Percentiles rank a stretch among this genome's conserved stretches.
Evolutionary conservation across 2,888 invertebrate genomes (phyloP).

Genomic region (Smittia aterrima): DNA sequence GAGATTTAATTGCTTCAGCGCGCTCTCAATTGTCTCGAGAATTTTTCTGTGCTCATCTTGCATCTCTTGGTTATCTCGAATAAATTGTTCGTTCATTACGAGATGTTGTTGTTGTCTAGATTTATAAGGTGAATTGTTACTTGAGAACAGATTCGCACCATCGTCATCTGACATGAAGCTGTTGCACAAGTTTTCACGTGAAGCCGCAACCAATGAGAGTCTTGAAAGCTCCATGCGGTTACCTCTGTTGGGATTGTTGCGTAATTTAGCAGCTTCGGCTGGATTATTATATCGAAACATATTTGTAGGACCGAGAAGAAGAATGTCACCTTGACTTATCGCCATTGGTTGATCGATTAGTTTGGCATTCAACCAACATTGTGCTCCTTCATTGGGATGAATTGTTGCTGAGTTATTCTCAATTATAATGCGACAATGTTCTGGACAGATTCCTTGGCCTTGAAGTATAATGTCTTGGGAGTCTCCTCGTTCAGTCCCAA

Average conservation of each 20-base stretch:
- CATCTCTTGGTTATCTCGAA: constrained; percentile 61
- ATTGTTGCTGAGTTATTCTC: constrained; percentile 71
- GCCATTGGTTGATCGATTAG: constrained; percentile 74
- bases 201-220: constrained; percentile 73
- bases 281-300: constrained; percentile 90
- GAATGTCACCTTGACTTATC: constrained; percentile 77
- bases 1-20: constrained; percentile 60
- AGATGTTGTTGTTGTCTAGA: constrained; percentile 50
- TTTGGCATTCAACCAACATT: constrained; percentile 81
- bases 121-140: constrained; percentile 48
- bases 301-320: constrained; percentile 73
- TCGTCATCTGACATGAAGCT: constrained; percentile 44
- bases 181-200: constrained; percentile 63
- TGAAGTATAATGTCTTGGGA: constrained; percentile 74
- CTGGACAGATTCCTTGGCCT: constrained; percentile 72
- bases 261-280: constrained; percentile 78
- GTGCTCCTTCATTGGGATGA: constrained; percentile 67
- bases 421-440: constrained; percentile 74
- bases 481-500: constrained; percentile 73
- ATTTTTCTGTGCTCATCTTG: constrained; percentile 66
- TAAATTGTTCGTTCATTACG: constrained; percentile 50
- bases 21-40: constrained; percentile 67
- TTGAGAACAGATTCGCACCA: not conserved
- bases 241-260: constrained; percentile 67
- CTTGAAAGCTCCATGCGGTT: constrained; percentile 75